Evolutionary conservation across 2,113 vertebrate genomes (phyloP), one percentile per base, ranked within the genome.

Genomic region (Atherinomorus stipes): DNA sequence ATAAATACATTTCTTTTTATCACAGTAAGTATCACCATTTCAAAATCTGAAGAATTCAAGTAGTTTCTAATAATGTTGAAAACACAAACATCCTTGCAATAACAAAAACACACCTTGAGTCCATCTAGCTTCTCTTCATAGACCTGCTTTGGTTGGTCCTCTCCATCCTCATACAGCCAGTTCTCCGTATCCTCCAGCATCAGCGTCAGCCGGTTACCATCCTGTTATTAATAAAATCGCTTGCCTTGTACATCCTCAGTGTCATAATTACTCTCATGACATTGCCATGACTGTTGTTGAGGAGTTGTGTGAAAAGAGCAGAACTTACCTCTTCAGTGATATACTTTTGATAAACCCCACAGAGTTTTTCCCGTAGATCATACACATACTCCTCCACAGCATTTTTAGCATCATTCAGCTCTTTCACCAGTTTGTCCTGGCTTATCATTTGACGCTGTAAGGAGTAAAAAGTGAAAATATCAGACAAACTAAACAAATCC

Each of bases 141-240:
- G n/a, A 97, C 88, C 76, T 97, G 95, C 89, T 97, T 98, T 62
- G 95, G 94, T 50, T 99, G 97, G 87, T 98, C 96, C 80, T 98
- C 96, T 69, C 97, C 97, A 37, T 99, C 97, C 90, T 98, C 97
- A 84, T 98, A 98, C 77, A 98, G 94, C 97, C 97, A 98, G 80
- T 94, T 97, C 92, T 97, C 97, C 12, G 96, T 97, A 86, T 96
- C 95, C 86, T 97, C 97, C 74, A 98, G 89, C 91, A 98, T 91
- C 84, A 94, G 84, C 3, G 94, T 93, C 64, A 98, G 90, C 57
- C 93, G 95, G 76, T 87, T 95, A 59, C 94, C 93, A 71, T 98
- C 93, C 94, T 94, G 74, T 81, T 37, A 37, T 45, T 7, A 28
- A 42, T 8, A 18, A 13, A 16, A 34, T 42, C 4, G 45, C 31